Base-by-base conservation (phyloP, 2,888 invertebrate species). In the Branchellion lobata region DNA sequence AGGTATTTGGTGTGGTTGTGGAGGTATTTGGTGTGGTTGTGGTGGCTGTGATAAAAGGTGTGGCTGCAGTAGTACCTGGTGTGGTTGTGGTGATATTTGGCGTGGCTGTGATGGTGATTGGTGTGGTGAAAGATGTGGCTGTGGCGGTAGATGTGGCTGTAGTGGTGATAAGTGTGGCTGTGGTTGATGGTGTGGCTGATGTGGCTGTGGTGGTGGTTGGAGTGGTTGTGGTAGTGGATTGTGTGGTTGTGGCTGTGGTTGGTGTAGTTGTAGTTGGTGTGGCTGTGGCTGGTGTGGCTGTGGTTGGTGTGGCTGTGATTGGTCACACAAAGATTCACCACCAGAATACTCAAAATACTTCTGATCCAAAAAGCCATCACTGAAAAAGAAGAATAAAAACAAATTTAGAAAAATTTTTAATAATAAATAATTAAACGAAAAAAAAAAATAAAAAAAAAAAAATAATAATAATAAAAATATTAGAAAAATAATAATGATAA, bases 331-430 rank as follows among this genome's bases (percentile, higher is more conserved):
- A 8, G 74, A 31, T 3, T 34, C 34, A 34, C 14, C 34, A 8
- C 11, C 21, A 8, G 31, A 69, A 14, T 2, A 27, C 27, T 34
- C 5, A 8, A 73, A 24, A 27, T 73, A 73, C 29, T 73, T 73
- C 29, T 47, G 36, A n/a, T 73, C 73, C 27, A 73, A 14, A 14
- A 73, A 40, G 47, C 34, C 73, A 27, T 73, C 73, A 73, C 73
- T 73, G 73, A 47, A 47, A 73, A 24, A 21, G n/a, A 47, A 14
- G 8, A 8, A 47, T 47, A 47, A 47, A 47, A 47, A 47, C 47
- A 8, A 47, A 18, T 47, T 14, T 21, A 72, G n/a, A 29, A 72
- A 72, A 14, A n/a, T n/a, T n/a, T 31, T 31, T 33, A 33, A 29
- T 33, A 72, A 14, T 29, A 33, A 8, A 14, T 72, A 29, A 11